Conservation (phyloP, 2,797 vertebrate species). For the Rhynchotus rufescens region DNA sequence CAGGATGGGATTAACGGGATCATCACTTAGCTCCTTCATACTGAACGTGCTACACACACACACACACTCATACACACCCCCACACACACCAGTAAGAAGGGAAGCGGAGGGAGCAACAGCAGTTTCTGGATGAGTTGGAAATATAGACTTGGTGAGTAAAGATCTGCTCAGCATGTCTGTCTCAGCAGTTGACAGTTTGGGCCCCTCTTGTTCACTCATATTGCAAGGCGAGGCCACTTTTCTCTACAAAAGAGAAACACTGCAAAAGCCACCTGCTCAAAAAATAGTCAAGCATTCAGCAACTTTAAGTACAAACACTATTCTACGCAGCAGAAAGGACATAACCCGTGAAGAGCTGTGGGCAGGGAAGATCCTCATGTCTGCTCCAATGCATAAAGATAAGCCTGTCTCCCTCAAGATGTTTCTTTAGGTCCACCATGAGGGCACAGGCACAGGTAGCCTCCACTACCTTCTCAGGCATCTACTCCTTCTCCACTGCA, state of each 20-base stretch:
- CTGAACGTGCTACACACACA: background rate
- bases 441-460: background rate
- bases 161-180: background rate
- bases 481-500: background rate
- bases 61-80: too few species aligned
- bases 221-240: background rate
- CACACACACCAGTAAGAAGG: too few species aligned
- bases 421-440: background rate
- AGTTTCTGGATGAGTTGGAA: background rate
- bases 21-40: background rate
- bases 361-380: background rate
- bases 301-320: background rate
- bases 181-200: background rate
- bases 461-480: background rate
- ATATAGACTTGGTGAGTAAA: background rate
- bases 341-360: background rate
- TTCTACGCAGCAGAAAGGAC: background rate
- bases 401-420: background rate
- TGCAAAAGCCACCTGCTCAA: background rate
- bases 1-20: background rate
- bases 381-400: background rate
- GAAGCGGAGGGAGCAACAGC: background rate
- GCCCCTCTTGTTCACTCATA: background rate
- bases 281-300: background rate
- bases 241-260: background rate